These are phyloP conservation scores for Ranitomeya imitator DNA, from an alignment of 2,113 vertebrate genomes.

Conservation along the genomic window DNA sequence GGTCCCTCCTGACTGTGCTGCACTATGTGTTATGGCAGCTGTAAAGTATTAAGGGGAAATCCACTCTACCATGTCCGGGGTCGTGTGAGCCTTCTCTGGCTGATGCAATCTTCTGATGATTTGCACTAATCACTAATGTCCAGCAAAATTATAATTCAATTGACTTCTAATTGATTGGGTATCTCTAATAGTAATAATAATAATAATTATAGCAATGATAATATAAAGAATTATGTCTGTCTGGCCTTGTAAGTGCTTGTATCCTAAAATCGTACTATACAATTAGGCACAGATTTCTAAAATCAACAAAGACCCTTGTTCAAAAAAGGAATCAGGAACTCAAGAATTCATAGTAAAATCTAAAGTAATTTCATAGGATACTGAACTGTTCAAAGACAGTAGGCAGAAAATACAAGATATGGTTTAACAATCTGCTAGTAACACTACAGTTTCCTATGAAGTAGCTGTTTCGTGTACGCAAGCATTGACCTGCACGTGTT, in stretches of 20 bases:
- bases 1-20: too few relatives aligned
- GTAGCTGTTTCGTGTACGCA: constrained; percentile 21
- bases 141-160: too few relatives aligned
- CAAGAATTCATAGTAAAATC: constrained; percentile 42
- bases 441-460: constrained; percentile 43
- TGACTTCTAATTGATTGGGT: too few relatives aligned
- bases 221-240: too few relatives aligned
- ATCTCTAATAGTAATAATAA: too few relatives aligned
- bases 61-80: too few relatives aligned
- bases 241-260: background rate
- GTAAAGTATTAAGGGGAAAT: too few relatives aligned
- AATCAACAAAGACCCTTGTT: constrained; percentile 2
- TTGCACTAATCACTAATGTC: too few relatives aligned
- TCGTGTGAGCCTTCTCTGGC: too few relatives aligned
- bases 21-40: too few relatives aligned
- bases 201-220: background rate
- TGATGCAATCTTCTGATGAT: too few relatives aligned
- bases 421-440: constrained; percentile 58
- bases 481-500: background rate
- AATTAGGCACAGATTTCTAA: constrained; percentile 8
- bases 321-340: constrained; percentile 17
- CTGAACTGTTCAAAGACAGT: constrained; percentile 58
- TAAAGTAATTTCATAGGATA: constrained; percentile 59
- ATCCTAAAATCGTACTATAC: background rate
- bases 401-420: constrained; percentile 56